Evolutionary conservation across 2,113 vertebrate genomes (phyloP).

Genomic region (Lates calcarifer): DNA sequence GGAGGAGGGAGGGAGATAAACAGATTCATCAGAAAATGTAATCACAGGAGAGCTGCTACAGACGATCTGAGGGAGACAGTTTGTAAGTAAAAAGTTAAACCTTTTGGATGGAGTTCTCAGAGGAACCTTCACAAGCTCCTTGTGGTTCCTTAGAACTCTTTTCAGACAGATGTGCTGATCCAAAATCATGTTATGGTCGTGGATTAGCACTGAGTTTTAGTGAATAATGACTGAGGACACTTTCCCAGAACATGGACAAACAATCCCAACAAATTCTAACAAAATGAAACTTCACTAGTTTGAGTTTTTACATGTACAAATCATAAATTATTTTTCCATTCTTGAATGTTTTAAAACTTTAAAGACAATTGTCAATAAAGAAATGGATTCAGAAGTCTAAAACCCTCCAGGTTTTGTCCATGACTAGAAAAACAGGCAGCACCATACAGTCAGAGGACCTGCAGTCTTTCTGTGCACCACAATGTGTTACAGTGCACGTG

Average conservation of each 20-base stretch:
- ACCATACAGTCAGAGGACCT: neutral
- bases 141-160: no score
- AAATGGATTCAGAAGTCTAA: no score
- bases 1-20: neutral
- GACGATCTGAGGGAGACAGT: neutral
- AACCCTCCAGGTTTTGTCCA: constrained; percentile 3
- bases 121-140: no score
- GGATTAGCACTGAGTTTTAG: neutral
- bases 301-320: no score
- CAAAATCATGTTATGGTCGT: neutral
- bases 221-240: neutral
- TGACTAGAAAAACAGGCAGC: constrained; percentile 3
- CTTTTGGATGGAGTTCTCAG: no score
- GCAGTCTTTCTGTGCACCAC: neutral
- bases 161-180: neutral
- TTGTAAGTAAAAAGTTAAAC: neutral
- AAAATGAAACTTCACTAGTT: neutral
- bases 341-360: no score
- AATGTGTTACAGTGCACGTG: constrained; percentile 8
- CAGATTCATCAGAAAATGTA: neutral
- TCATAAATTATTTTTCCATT: no score
- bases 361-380: no score
- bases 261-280: neutral
- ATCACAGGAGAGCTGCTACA: neutral
- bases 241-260: constrained; percentile 29